Evolutionary conservation across 1,140 invertebrate species (phyloP), one percentile per base, ranked within the genome.

Genomic region (Trissolcus basalis): DNA sequence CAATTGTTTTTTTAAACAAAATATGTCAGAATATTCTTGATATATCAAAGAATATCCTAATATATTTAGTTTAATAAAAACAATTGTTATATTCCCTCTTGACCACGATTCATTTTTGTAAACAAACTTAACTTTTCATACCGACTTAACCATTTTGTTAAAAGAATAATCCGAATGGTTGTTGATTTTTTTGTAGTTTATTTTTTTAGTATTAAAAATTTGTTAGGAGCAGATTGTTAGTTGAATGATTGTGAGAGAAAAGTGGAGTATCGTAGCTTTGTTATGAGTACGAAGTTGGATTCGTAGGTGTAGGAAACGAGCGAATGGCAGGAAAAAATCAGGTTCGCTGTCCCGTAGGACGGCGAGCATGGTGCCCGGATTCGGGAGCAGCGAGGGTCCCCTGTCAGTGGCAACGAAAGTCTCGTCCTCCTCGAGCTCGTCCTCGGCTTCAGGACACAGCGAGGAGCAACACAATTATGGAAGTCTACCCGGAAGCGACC

Each of bases 311-410:
- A 87, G 83, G 75, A 84, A 86, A 81, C 85, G 85, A 82, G 80
- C 85, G 77, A 87, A 86, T 84, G 86, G 86, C 74, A 84, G 86
- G 81, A 88, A 88, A 83, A 89, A 88, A 81, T 83, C 82, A 83
- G 83, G 80, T 82, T 83, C 86, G 83, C 77, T 83, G 80, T 84
- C 83, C 71, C 80, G 80, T 79, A 87, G 86, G 81, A 86, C 85
- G 80, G 82, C 82, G 61, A 86, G 77, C 74, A 82, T 86, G 79
- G 83, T 86, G 72, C 79, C 83, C 43, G 84, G 86, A 75, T 86
- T 84, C 64, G 70, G 80, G 48, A 60, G 80, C 65, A 77, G 74
- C 43, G 85, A 85, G 48, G 80, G 77, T 44, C 77, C 82, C 6
- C 59, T 85, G 45, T 55, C 83, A 54, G 73, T 80, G 67, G 77